Percentiles rank a stretch among this genome's conserved stretches.
Conservation (phyloP, 2,113 vertebrate species). For the Dasyprocta punctata region DNA sequence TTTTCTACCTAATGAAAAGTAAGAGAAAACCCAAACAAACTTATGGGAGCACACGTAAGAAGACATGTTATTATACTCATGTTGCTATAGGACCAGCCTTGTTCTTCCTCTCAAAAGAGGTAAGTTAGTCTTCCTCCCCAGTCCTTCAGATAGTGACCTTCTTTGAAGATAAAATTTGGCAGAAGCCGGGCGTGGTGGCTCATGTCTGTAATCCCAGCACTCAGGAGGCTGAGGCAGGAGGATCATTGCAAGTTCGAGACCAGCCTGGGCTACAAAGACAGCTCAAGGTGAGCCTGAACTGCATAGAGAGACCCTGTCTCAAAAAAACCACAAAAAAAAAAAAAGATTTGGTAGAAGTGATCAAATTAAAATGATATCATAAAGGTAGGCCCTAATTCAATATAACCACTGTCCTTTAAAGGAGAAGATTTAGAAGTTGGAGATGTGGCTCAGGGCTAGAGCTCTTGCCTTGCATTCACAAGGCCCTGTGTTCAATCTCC, state of each 20-base stretch:
- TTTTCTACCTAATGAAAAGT: not conserved
- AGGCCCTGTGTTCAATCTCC: not conserved
- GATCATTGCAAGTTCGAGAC: no score
- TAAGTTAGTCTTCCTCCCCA: not conserved
- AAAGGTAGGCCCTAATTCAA: not conserved
- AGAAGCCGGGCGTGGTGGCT: no score
- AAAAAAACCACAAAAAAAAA: no score
- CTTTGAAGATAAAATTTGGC: not conserved
- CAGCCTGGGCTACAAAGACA: no score
- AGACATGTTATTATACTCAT: not conserved
- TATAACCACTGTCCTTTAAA: not conserved
- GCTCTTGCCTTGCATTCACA: not conserved
- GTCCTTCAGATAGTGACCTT: not conserved
- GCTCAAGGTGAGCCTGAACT: no score
- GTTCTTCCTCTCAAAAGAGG: fast-evolving
- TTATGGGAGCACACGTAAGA: not conserved
- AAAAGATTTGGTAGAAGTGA: not conserved
- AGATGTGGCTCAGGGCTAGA: not conserved
- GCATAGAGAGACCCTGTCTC: no score
- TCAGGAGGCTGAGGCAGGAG: no score
- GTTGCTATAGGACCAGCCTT: not conserved
- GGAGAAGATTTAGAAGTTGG: not conserved
- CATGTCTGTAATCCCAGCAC: no score
- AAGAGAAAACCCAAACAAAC: not conserved
- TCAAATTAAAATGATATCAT: not conserved